Percentiles rank a stretch among this genome's conserved stretches.
Conservation (phyloP, 2,888 invertebrate species). For the Rhamnusium bicolor region DNA sequence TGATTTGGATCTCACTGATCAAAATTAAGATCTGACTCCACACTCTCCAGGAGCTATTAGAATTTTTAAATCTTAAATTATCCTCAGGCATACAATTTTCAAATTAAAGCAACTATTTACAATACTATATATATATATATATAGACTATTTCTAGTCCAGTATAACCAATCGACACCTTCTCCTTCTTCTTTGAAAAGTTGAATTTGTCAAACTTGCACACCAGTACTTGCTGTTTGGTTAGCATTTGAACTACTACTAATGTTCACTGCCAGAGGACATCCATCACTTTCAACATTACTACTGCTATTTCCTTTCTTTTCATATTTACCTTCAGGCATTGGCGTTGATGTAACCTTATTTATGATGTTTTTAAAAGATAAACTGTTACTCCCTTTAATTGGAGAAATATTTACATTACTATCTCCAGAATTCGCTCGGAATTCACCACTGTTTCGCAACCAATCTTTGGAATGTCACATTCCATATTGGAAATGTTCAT, state of each 20-base stretch:
- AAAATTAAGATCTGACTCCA: too few relatives aligned
- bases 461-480: constrained; percentile 38
- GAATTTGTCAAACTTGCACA: not conserved
- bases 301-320: not conserved
- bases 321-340: not conserved
- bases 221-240: not conserved
- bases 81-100: too few relatives aligned
- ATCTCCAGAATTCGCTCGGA: not conserved
- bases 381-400: not conserved
- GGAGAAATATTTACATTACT: not conserved
- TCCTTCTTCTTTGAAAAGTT: constrained; percentile 14
- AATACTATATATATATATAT: too few relatives aligned
- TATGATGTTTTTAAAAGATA: constrained; percentile 12
- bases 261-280: not conserved
- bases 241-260: not conserved
- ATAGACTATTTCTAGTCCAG: constrained; percentile 19
- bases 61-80: too few relatives aligned
- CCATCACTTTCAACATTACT: not conserved
- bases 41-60: too few relatives aligned
- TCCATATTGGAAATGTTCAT: constrained; percentile 46
- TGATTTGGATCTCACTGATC: too few relatives aligned
- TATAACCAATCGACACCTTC: constrained; percentile 33
- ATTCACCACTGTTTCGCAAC: not conserved
- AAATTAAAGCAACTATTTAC: constrained; percentile 7
- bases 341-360: constrained; percentile 12